phyloP scores from a whole-genome alignment of 2,113 vertebrate species.

The Mastomys coucha region DNA sequence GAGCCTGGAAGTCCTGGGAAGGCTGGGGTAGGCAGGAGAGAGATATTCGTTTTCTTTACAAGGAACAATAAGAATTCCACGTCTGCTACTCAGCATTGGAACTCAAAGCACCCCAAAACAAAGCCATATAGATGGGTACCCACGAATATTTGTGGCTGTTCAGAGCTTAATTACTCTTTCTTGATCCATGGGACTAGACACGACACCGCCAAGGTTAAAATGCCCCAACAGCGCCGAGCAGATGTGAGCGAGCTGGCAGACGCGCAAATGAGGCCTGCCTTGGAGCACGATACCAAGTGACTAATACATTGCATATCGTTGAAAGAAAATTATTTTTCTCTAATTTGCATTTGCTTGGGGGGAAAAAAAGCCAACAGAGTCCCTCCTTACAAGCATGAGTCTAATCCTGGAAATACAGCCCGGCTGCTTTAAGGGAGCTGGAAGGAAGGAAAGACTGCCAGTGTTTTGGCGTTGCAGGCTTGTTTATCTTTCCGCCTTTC shows the following conservation, averaged over 20 bases:
- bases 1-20: conserved; percentile 25
- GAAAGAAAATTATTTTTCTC: conserved; percentile 92
- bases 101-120: conserved; percentile 79
- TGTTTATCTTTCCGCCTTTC: conserved; percentile 91
- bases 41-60: conserved; percentile 48
- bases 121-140: conserved; percentile 84
- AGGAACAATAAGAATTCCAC: conserved; percentile 71
- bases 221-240: conserved; percentile 90
- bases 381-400: conserved; percentile 83
- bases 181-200: conserved; percentile 90
- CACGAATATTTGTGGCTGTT: conserved; percentile 88
- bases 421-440: conserved; percentile 88
- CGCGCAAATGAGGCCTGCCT: conserved; percentile 92
- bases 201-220: conserved; percentile 91
- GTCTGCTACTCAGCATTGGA: conserved; percentile 73
- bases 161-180: conserved; percentile 90
- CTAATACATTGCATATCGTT: conserved; percentile 92
- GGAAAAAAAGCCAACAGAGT: conserved; percentile 77
- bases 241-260: conserved; percentile 92
- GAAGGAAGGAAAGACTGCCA: conserved; percentile 87
- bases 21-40: not conserved
- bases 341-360: conserved; percentile 90
- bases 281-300: conserved; percentile 91
- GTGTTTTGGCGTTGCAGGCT: conserved; percentile 87
- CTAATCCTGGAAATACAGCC: conserved; percentile 88